These are phyloP conservation scores for Mellivora capensis DNA, from an alignment of 2,113 vertebrate species.

Conservation along the genomic window DNA sequence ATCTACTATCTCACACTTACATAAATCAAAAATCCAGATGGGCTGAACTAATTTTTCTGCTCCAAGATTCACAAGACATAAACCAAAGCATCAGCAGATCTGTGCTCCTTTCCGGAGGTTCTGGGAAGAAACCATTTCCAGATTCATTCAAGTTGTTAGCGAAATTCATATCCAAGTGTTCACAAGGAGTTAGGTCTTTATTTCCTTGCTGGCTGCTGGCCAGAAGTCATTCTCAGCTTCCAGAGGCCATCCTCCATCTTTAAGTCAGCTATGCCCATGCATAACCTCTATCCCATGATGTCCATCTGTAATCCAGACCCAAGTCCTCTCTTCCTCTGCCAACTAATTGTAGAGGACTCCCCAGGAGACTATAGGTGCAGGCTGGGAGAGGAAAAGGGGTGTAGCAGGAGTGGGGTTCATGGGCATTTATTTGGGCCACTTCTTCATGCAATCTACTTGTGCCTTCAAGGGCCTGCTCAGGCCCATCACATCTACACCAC, in stretches of 20 bases:
- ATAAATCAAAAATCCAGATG: not conserved
- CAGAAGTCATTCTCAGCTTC: not conserved
- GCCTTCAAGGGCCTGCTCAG: not conserved
- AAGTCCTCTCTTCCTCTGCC: not conserved
- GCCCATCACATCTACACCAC: not conserved
- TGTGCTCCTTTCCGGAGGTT: not conserved
- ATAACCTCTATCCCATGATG: not conserved
- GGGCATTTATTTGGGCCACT: not conserved
- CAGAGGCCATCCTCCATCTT: not conserved
- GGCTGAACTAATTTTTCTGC: not conserved
- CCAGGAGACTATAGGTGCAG: not conserved
- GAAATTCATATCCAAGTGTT: not conserved
- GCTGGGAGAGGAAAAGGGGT: not conserved
- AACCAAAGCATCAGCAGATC: not conserved
- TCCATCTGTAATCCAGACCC: not conserved
- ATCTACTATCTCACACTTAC: not conserved
- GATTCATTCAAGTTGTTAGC: not conserved
- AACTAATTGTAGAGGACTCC: not conserved
- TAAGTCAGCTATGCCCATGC: not conserved
- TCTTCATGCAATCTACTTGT: not conserved
- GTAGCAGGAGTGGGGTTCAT: not conserved
- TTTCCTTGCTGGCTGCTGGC: not conserved
- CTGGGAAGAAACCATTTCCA: not conserved
- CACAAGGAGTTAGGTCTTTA: not conserved
- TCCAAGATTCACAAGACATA: not conserved